A percentile compares a stretch with the other conserved stretches of the same genome.
These are phyloP conservation scores for Frankliniella fusca DNA, from an alignment of 2,888 invertebrate species.

Conservation along the genomic window DNA sequence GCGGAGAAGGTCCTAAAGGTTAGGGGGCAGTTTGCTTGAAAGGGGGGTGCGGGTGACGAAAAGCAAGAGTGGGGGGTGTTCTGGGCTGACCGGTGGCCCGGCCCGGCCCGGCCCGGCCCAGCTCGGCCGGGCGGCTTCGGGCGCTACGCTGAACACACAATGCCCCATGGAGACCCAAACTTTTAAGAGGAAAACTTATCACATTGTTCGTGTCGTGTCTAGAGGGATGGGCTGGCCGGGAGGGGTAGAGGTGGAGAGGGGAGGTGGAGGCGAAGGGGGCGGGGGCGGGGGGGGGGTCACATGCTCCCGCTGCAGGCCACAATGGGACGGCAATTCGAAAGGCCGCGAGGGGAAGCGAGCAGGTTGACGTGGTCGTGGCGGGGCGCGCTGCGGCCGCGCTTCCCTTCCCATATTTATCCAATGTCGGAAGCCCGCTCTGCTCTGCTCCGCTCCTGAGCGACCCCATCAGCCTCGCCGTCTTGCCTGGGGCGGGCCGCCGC, in stretches of 20 bases:
- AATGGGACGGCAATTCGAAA: background rate
- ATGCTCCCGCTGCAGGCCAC: background rate
- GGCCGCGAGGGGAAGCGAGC: no score
- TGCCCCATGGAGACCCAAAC: constrained; percentile 16
- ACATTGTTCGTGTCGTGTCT: constrained; percentile 12
- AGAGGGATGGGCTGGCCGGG: background rate
- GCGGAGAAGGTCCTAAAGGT: background rate
- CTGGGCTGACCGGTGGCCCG: background rate
- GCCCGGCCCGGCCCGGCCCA: background rate
- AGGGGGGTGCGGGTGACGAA: background rate
- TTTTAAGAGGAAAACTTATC: constrained; percentile 24
- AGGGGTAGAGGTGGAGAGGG: background rate
- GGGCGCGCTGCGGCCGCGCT: background rate
- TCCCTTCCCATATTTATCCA: background rate
- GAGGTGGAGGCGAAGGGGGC: background rate
- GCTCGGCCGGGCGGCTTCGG: background rate
- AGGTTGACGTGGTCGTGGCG: no score
- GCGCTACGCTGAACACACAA: background rate
- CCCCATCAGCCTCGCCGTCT: no score
- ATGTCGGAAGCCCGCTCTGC: background rate
- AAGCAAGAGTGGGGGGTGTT: background rate
- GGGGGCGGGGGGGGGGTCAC: background rate
- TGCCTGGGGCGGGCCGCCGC: background rate
- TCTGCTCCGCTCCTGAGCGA: background rate
- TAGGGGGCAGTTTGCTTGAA: background rate